phyloP scores from a whole-genome alignment of 2,797 vertebrate species.

The Chromobotia macracanthus region DNA sequence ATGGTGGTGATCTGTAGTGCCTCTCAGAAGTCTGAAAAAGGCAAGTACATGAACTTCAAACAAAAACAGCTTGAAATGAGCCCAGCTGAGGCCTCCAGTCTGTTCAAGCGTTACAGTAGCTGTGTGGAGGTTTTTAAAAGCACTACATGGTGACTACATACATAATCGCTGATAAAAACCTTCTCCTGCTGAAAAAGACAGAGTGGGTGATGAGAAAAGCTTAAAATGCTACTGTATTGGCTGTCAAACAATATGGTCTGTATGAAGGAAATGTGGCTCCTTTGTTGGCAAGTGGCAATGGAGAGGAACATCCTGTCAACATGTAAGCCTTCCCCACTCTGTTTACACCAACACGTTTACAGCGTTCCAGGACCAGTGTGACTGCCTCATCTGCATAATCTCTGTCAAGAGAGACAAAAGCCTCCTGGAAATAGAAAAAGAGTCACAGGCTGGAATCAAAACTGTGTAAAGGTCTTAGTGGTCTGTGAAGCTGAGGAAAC shows the following conservation, averaged over 20 bases:
- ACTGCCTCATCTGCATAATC: slow-evolving; percentile 55
- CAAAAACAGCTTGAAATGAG: slow-evolving; percentile 34
- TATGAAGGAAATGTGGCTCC: slow-evolving; percentile 25
- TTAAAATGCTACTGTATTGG: slow-evolving; percentile 32
- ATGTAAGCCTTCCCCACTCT: slow-evolving; percentile 36
- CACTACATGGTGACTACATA: slow-evolving; percentile 14
- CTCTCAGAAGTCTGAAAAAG: not conserved
- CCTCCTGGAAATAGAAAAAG: slow-evolving; percentile 45
- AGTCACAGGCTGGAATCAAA: slow-evolving; percentile 26
- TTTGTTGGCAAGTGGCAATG: slow-evolving; percentile 11
- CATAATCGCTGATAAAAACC: slow-evolving; percentile 38
- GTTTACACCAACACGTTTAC: slow-evolving; percentile 43
- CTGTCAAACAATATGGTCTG: slow-evolving; percentile 48
- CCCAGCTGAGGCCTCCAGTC: slow-evolving; percentile 37
- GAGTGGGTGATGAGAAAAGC: slow-evolving; percentile 52
- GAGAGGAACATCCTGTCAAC: slow-evolving; percentile 39
- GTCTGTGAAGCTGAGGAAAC: slow-evolving; percentile 2
- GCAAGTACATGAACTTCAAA: not conserved
- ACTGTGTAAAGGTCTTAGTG: slow-evolving; percentile 8
- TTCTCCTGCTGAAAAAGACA: slow-evolving; percentile 33
- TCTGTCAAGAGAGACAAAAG: slow-evolving; percentile 42
- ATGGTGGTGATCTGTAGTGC: not conserved
- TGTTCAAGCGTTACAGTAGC: slow-evolving; percentile 41
- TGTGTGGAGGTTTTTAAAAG: slow-evolving; percentile 41
- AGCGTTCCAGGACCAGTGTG: slow-evolving; percentile 40